These are phyloP conservation scores for Lanius collurio DNA, from an alignment of 2,113 vertebrate genomes.

Conservation along the genomic window DNA sequence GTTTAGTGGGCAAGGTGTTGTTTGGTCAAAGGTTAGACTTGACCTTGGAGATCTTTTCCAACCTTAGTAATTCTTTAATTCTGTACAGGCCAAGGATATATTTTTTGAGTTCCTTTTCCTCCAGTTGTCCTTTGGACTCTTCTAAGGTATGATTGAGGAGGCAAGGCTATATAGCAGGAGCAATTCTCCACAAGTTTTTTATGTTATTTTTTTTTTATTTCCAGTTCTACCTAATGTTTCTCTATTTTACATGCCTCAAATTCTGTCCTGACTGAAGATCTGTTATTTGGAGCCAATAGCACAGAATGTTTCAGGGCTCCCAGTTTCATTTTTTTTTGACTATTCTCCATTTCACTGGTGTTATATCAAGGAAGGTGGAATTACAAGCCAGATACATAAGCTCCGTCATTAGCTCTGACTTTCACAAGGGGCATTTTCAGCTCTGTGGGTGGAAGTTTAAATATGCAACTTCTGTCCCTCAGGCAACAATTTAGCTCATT, in stretches of 20 bases:
- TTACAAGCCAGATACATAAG: neutral
- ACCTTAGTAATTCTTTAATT: neutral
- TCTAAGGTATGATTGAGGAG: neutral
- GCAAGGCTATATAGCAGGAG: neutral
- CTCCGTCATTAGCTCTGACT: neutral
- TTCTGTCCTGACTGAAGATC: neutral
- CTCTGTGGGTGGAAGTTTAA: neutral
- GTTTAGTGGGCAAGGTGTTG: neutral
- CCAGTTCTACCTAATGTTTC: neutral
- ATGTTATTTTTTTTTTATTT: neutral
- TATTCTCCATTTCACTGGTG: neutral
- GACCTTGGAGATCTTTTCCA: neutral
- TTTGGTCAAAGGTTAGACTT: neutral
- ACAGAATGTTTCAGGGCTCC: neutral
- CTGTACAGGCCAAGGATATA: neutral
- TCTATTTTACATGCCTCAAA: neutral
- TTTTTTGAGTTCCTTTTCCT: neutral
- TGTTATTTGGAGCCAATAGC: neutral
- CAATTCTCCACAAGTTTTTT: neutral
- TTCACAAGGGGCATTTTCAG: neutral
- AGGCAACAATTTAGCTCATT: slow-evolving; percentile 29
- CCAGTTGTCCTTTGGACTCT: neutral
- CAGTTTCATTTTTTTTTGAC: neutral
- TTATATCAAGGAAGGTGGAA: neutral
- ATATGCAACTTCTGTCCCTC: neutral